phyloP scores from a whole-genome alignment of 2,113 vertebrate species.

The Eonycteris spelaea region DNA sequence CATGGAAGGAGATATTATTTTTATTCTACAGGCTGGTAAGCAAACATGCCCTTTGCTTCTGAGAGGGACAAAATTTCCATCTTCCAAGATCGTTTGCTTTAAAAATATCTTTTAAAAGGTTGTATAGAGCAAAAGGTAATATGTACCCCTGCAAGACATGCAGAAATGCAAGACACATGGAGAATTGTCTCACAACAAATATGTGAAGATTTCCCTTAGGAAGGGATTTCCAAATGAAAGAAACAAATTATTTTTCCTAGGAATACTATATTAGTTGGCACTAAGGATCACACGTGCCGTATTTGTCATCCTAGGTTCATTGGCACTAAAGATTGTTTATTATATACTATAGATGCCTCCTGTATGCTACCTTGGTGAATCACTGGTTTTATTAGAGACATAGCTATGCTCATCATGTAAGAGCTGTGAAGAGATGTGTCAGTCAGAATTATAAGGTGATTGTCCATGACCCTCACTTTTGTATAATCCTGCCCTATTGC shows the following conservation, averaged over 20 bases:
- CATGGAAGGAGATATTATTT: slow-evolving; percentile 7
- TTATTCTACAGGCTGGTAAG: not conserved
- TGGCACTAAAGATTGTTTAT: not conserved
- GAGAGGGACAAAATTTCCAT: not conserved
- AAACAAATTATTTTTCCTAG: not conserved
- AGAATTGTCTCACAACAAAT: not conserved
- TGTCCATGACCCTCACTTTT: not conserved
- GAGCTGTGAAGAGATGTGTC: not conserved
- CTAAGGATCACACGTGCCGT: not conserved
- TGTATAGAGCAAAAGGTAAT: not conserved
- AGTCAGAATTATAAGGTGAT: not conserved
- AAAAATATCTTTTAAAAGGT: not conserved
- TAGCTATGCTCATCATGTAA: not conserved
- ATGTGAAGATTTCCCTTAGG: not conserved
- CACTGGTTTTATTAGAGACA: not conserved
- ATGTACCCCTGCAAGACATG: not conserved
- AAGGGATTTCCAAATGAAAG: not conserved
- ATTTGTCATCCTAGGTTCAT: not conserved
- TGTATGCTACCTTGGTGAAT: not conserved
- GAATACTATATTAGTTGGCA: not conserved
- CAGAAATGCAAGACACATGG: not conserved
- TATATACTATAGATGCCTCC: not conserved
- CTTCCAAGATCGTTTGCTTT: not conserved
- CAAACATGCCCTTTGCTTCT: not conserved
- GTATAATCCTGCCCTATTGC: not conserved